A percentile compares a stretch with the other conserved stretches of the same genome.
phyloP scores from a whole-genome alignment of 2,888 invertebrate species.

The Galerucella pusilla region DNA sequence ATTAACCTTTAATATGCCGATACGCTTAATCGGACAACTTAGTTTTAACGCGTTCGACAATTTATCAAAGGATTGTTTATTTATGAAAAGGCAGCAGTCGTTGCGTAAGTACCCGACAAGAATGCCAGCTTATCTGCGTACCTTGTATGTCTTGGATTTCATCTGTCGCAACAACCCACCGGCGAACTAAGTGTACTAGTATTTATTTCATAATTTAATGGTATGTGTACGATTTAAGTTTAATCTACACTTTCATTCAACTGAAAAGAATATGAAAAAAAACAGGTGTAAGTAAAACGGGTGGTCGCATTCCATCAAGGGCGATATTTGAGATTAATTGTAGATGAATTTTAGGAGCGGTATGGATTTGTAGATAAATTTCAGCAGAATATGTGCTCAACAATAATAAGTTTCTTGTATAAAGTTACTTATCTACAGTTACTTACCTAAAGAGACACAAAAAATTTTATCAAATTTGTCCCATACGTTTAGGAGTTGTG shows the following conservation, averaged over 20 bases:
- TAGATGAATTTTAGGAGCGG: too few relatives aligned
- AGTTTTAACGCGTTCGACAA: not conserved
- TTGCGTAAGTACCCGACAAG: conserved; percentile 11
- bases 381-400: too few relatives aligned
- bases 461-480: too few relatives aligned
- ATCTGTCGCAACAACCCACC: conserved; percentile 12
- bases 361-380: too few relatives aligned
- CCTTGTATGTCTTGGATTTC: conserved; percentile 14
- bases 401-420: too few relatives aligned
- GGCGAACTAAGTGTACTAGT: conserved; percentile 7
- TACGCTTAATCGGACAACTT: not conserved
- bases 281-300: not conserved
- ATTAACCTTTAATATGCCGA: not conserved
- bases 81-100: conserved; percentile 5
- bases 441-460: too few relatives aligned
- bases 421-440: too few relatives aligned
- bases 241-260: not conserved
- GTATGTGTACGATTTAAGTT: conserved; percentile 6
- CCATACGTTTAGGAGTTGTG: too few relatives aligned
- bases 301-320: too few relatives aligned
- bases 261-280: not conserved
- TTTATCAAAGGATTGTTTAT: conserved; percentile 10
- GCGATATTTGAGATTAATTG: too few relatives aligned
- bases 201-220: conserved; percentile 19
- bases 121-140: conserved; percentile 14